These are phyloP conservation scores for Chelon labrosus DNA, from an alignment of 2,797 vertebrate genomes.

Conservation along the genomic window DNA sequence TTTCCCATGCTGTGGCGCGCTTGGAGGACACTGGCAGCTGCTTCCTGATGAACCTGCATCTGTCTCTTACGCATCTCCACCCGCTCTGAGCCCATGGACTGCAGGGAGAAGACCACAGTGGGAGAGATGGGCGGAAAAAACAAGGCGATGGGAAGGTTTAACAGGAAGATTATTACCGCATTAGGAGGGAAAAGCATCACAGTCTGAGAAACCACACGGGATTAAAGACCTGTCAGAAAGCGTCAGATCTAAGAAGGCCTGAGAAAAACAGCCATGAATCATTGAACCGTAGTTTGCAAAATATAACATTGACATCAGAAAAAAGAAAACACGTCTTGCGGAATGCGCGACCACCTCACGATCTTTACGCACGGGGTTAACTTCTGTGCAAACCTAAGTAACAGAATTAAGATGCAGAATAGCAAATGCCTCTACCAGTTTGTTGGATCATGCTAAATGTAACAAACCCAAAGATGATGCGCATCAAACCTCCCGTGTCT, in stretches of 20 bases:
- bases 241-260: slow-evolving; percentile 12
- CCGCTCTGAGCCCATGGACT: slow-evolving; percentile 85
- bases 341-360: slow-evolving; percentile 37
- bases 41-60: slow-evolving; percentile 86
- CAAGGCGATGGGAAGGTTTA: not conserved
- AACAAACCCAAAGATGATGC: slow-evolving; percentile 38
- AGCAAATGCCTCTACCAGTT: slow-evolving; percentile 23
- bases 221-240: slow-evolving; percentile 35
- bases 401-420: not conserved
- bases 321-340: slow-evolving; percentile 2
- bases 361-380: slow-evolving; percentile 36
- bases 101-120: slow-evolving; percentile 23
- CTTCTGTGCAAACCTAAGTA: slow-evolving; percentile 27
- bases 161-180: slow-evolving; percentile 43
- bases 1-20: slow-evolving; percentile 80
- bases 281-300: too few relatives aligned
- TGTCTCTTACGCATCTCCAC: slow-evolving; percentile 89
- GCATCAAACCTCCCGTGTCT: slow-evolving; percentile 18
- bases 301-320: not conserved
- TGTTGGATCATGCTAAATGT: slow-evolving; percentile 27
- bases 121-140: slow-evolving; percentile 1
- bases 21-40: slow-evolving; percentile 82
- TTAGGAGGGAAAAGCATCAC: slow-evolving; percentile 29
- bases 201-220: slow-evolving; percentile 36
- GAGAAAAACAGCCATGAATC: not conserved